Base-by-base conservation (phyloP, 2,113 vertebrate genomes). In the rat (Rattus norvegicus) region DNA sequence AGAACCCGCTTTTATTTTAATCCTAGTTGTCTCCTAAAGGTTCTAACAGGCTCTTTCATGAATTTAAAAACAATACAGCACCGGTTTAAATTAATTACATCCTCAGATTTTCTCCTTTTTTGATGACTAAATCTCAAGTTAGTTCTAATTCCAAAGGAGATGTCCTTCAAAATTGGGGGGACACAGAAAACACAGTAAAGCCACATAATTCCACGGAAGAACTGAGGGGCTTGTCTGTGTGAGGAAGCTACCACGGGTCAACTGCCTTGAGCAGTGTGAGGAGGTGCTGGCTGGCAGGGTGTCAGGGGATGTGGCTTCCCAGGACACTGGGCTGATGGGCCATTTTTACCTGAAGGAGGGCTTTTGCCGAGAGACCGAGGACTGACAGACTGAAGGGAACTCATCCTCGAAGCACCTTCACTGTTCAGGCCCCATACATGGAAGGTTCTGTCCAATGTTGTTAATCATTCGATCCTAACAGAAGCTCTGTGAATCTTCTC, bases 131-230 rank as follows among this genome's bases (percentile, higher is more conserved):
- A 97, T 98, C 93, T 95, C 97, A 96, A 95, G 92, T 97, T 98
- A 98, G 98, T 98, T 98, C 96, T 98, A 98, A 98, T 95, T 98
- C 93, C 97, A 97, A 98, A 97, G 92, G 77, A 85, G 47, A 84
- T 93, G 89, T 90, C 92, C 96, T 93, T 33, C 26, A 92, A 94
- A 90, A 92, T 20, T 12, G 92, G 59, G 61, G 94, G 13, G 80
- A 90, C 36, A n/a, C 17, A 72, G 33, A 95, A 95, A 93, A 85
- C 33, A 33, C 79, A 87, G 79, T 81, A 97, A 94, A 96, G n/a
- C 43, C 80, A 67, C 19, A 89, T 8, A 81, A 52, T 84, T 89
- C 30, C 20, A 90, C 14, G 86, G 47, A 75, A 95, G 49, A 69
- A 89, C 26, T 36, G 75, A 90, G 63, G 75, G 52, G 30, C 87